Evolutionary conservation across 2,113 vertebrate species (phyloP).

Genomic region (Crotalus helleri): DNA sequence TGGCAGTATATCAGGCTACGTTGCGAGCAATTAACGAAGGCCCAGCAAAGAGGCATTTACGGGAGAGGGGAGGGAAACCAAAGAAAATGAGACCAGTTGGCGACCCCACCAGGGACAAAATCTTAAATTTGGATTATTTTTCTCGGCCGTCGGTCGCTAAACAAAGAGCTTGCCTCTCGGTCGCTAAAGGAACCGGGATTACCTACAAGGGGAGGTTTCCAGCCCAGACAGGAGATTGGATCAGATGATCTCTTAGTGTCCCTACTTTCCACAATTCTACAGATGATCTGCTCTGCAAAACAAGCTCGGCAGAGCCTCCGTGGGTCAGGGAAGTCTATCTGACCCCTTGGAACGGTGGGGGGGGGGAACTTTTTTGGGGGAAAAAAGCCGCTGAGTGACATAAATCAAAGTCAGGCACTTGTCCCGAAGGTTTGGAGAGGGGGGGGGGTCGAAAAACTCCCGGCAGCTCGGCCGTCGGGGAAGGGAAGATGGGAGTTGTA

Average conservation of each 20-base stretch:
- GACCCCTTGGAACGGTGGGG: background rate
- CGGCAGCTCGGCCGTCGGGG: accelerated
- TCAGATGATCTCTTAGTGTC: background rate
- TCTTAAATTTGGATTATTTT: background rate
- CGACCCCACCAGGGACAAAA: background rate
- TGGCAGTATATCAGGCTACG: background rate
- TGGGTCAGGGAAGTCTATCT: background rate
- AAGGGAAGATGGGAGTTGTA: background rate
- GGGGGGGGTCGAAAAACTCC: background rate
- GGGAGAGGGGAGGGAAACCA: no score
- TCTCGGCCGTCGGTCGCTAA: no score
- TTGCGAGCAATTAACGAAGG: background rate
- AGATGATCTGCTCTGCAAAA: background rate
- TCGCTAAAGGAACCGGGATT: background rate
- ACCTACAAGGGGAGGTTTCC: background rate
- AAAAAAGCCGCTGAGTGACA: background rate
- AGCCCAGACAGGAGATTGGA: background rate
- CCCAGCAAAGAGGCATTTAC: background rate
- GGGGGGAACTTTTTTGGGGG: background rate
- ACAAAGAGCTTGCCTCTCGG: no score
- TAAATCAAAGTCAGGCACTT: background rate
- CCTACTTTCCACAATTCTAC: background rate
- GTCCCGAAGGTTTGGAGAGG: no score
- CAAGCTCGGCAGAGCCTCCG: background rate
- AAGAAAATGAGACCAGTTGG: no score